Evolutionary conservation across 2,888 invertebrate genomes (phyloP), one percentile per base, ranked within the genome.

Genomic region (Agrotis segetum): DNA sequence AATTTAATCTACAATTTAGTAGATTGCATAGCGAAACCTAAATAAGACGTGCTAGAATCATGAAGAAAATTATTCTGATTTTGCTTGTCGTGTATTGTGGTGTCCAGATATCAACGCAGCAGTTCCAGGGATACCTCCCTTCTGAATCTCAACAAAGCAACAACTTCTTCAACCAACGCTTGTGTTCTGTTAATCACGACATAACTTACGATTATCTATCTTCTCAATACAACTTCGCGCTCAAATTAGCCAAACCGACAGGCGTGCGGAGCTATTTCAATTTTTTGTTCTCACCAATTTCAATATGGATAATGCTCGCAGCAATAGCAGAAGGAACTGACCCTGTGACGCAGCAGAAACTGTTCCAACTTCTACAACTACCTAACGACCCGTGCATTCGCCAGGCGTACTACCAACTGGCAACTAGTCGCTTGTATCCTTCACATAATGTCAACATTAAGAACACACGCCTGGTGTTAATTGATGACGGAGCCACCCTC

Each of bases 331-430:
- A 86, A 67, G 82, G 85, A 0, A 55, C 82, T 0, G 76, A 83
- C 16, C 77, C 77, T 3, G 4, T 19, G 7, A 65, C 73, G 14
- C 81, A 82, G 40, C 53, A 79, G 7, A 77, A 86, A 61, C 55
- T 88, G 5, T 79, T 85, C 59, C 52, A 64, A n/a, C 19, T 87
- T 16, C 74, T 88, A 9, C 65, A 53, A 14, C 68, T 88, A 3
- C 88, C 88, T 6, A 70, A 81, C 7, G 85, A 86, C 11, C 58
- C 58, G 55, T 86, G 85, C 52, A 19, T 70, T 16, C 78, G 88
- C 11, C 77, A 82, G 46, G 53, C 61, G 11, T 87, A 73, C 53
- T 87, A 88, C 70, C 65, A 77, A 61, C 21, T 85, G 13, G 81
- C 81, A 1, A 58, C 63, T 1, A 66, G 60, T 34, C 62, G 81